Evolutionary conservation across 1,140 invertebrate species (phyloP).

Genomic region (Whitmania pigra): DNA sequence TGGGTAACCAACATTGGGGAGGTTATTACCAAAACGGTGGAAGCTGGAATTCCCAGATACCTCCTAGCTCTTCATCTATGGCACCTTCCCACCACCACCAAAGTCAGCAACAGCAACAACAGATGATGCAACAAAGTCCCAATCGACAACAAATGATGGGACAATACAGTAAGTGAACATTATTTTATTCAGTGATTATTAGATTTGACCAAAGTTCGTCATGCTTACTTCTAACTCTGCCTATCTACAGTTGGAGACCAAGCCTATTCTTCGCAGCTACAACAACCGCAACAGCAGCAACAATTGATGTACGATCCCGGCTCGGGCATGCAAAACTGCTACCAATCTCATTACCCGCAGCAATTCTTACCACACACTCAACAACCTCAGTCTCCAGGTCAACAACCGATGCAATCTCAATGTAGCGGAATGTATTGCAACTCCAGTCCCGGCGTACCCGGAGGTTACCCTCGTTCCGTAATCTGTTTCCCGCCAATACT

Average conservation of each 20-base stretch:
- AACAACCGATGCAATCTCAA: too few relatives aligned
- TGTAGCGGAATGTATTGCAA: too few relatives aligned
- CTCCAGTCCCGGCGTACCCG: too few relatives aligned
- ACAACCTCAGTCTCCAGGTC: neutral
- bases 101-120: slow-evolving; percentile 5
- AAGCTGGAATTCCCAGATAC: too few relatives aligned
- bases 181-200: too few relatives aligned
- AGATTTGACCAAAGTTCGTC: neutral
- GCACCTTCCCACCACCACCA: neutral
- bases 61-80: neutral
- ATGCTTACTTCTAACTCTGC: neutral
- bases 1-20: too few relatives aligned
- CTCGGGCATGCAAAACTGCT: slow-evolving; percentile 2
- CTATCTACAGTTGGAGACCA: neutral
- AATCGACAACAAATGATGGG: slow-evolving; percentile 6
- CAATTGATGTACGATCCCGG: slow-evolving; percentile 4
- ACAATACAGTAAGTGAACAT: too few relatives aligned
- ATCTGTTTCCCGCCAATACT: too few relatives aligned
- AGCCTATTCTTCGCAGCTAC: neutral
- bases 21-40: too few relatives aligned
- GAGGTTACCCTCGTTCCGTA: too few relatives aligned
- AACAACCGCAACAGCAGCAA: neutral
- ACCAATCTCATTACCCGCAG: slow-evolving; percentile 1
- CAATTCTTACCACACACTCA: neutral
- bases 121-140: neutral